Evolutionary conservation across 2,888 invertebrate species (phyloP).

Genomic region (Octodonta nipae): DNA sequence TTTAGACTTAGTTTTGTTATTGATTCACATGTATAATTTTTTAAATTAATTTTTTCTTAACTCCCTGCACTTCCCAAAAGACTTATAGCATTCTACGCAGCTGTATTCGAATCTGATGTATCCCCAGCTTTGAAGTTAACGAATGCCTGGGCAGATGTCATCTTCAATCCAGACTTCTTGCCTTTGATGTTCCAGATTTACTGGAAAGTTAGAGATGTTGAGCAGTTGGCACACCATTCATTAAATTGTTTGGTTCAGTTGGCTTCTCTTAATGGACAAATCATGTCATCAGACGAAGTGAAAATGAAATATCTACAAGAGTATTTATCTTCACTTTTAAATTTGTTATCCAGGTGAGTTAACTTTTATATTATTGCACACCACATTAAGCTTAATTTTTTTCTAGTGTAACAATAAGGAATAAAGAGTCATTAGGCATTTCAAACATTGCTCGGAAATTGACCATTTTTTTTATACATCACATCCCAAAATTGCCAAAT

Average conservation of each 20-base stretch:
- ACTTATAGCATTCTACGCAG: slow-evolving; percentile 57
- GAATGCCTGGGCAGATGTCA: slow-evolving; percentile 59
- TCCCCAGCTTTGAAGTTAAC: slow-evolving; percentile 47
- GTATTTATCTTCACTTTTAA: slow-evolving; percentile 48
- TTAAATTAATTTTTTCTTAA: slow-evolving; percentile 17
- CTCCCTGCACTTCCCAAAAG: slow-evolving; percentile 44
- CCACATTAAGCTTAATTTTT: too few relatives aligned
- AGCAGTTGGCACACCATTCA: slow-evolving; percentile 62
- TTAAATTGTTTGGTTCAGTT: slow-evolving; percentile 73
- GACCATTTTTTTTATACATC: slow-evolving; percentile 43
- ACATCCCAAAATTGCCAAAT: slow-evolving; percentile 37
- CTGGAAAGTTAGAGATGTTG: slow-evolving; percentile 64
- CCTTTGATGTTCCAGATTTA: slow-evolving; percentile 73
- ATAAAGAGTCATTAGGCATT: slow-evolving; percentile 54
- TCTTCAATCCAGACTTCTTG: slow-evolving; percentile 59
- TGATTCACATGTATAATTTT: neutral
- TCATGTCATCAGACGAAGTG: slow-evolving; percentile 36
- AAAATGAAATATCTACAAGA: slow-evolving; percentile 43
- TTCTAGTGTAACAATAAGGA: slow-evolving; percentile 44
- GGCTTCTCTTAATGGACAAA: slow-evolving; percentile 51
- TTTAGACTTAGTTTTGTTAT: neutral
- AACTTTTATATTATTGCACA: too few relatives aligned
- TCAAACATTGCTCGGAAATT: slow-evolving; percentile 53
- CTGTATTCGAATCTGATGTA: slow-evolving; percentile 53
- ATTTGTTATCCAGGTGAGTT: slow-evolving; percentile 43